Percentiles rank a stretch among this genome's conserved stretches.
phyloP scores from a whole-genome alignment of 2,113 vertebrate species.

The Syrrhaptes paradoxus region DNA sequence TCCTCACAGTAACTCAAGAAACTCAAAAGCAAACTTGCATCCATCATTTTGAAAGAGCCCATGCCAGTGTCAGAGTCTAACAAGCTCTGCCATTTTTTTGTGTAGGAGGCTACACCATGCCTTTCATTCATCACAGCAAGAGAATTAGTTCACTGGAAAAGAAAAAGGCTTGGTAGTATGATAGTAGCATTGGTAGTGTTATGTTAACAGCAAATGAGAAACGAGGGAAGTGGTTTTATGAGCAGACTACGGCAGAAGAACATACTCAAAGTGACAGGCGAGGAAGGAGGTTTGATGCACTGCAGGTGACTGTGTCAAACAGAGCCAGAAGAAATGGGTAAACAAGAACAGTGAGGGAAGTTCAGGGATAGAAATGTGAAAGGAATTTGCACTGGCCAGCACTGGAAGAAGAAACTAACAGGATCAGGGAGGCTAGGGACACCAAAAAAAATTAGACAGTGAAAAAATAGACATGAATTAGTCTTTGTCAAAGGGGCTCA shows the following conservation, averaged over 20 bases:
- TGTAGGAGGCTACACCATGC: not conserved
- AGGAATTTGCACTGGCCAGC: not conserved
- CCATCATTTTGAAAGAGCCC: not conserved
- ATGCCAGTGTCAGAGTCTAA: not conserved
- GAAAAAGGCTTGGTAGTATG: not conserved
- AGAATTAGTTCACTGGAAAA: not conserved
- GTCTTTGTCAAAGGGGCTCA: not conserved
- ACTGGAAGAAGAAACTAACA: not conserved
- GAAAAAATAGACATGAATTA: not conserved
- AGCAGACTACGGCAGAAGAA: not conserved
- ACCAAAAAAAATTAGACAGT: not conserved
- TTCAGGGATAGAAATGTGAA: not conserved
- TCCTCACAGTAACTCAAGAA: not conserved
- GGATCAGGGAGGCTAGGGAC: not conserved
- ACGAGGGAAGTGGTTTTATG: not conserved
- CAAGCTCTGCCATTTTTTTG: not conserved
- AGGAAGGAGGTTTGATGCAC: not conserved
- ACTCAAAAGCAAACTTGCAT: not conserved
- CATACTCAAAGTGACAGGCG: not conserved
- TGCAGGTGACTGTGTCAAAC: not conserved
- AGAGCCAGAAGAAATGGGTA: not conserved
- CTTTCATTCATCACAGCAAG: slow-evolving; percentile 6
- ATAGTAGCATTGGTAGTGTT: not conserved
- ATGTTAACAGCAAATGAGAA: not conserved
- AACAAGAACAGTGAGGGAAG: not conserved